Conservation (phyloP, 2,113 vertebrate genomes). For the Ascaphus truei region DNA sequence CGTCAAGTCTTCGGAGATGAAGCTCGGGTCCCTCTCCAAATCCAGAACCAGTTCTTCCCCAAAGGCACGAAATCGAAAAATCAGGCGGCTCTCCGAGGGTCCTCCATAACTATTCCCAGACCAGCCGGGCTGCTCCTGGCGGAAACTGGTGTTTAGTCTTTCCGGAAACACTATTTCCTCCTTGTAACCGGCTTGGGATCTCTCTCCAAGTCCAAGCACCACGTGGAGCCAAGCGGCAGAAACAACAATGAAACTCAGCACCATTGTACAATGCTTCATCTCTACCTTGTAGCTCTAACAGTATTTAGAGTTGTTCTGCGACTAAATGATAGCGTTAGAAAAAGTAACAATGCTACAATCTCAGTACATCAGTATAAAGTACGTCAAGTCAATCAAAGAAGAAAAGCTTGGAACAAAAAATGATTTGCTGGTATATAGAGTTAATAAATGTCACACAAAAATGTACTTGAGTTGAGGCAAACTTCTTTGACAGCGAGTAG, state of each 20-base stretch:
- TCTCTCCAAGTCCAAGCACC: not conserved
- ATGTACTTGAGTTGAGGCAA: no score
- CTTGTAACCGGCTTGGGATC: constrained; percentile 35
- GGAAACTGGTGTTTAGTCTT: constrained; percentile 41
- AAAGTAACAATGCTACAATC: no score
- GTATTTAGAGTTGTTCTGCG: no score
- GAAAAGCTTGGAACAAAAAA: no score
- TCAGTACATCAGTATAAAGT: no score
- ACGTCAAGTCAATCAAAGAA: no score
- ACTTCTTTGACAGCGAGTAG: no score
- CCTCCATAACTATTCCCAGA: constrained; percentile 12
- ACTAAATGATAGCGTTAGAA: no score
- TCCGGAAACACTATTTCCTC: constrained; percentile 60
- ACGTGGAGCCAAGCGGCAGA: constrained; percentile 36
- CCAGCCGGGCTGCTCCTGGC: not conserved
- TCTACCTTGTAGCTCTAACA: no score
- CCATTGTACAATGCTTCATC: not conserved
- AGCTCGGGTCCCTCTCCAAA: constrained; percentile 53
- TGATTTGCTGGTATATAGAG: no score
- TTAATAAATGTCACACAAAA: no score
- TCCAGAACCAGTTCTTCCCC: constrained; percentile 48
- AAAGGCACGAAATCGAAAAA: constrained; percentile 44
- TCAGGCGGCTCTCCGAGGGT: constrained; percentile 22
- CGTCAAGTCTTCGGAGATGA: constrained; percentile 49
- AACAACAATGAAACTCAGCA: constrained; percentile 19